Base-by-base conservation (phyloP, 2,888 invertebrate genomes). In the Temnothorax rugatulus region DNA sequence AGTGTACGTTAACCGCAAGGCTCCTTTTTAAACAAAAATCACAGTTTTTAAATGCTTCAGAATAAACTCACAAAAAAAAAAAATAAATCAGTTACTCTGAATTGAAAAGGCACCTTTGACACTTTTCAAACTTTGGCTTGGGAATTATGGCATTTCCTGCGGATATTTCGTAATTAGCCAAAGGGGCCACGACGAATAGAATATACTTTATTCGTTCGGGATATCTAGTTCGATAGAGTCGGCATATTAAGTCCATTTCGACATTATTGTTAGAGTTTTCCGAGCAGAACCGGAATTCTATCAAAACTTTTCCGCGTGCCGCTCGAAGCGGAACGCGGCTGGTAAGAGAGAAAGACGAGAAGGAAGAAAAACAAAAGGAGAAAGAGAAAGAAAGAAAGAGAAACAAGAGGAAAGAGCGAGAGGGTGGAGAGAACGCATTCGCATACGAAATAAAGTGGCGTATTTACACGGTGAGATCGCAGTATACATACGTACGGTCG, bases 381-480 rank as follows among this genome's bases (percentile, higher is more conserved):
- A 21, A 63, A 11, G 74, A 47, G 47, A 52, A 25, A 44, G 47
- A 52, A 25, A 44, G 54, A n/a, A 13, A 64, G 25, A 47, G 34
- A 15, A 21, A 77, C 54, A 52, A 68, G 38, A n/a, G 21, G 15
- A 44, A 18, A 25, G 25, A 25, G 63, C 54, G 68, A 52, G 68
- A 34, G 29, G 50, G 83, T 52, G 25, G 64, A 69, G 57, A 59
- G 79, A 47, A 71, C 50, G 50, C 29, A 83, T 61, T 81, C 76
- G 79, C 82, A 76, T 68, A 83, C 84, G 85, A 89, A 86, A 88
- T 89, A 89, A 89, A 89, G 85, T 88, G 86, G 85, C 89, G 86
- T 89, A 89, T 89, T 89, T 89, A 86, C 89, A 86, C 87, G 84
- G 85, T 63, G 84, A 88, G 85, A 84, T 82, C 84, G 86, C 83